Conservation (phyloP, 1,140 invertebrate genomes). For the Homalodisca vitripennis region DNA sequence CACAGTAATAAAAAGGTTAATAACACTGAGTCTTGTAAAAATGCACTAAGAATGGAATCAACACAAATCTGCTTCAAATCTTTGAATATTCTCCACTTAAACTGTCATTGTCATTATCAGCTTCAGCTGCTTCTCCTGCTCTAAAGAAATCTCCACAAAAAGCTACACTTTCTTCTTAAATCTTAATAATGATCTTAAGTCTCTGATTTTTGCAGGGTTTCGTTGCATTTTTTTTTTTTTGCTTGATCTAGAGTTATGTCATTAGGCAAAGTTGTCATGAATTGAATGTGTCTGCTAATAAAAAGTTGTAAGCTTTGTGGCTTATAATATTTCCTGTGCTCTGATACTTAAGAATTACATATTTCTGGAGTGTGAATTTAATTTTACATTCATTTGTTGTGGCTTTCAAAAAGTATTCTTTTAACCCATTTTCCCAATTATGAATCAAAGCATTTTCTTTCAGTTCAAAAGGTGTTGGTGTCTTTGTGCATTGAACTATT, state of each 20-base stretch:
- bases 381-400: neutral
- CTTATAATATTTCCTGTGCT: neutral
- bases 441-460: neutral
- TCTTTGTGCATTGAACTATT: constrained; percentile 4
- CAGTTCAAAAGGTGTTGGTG: constrained; percentile 3
- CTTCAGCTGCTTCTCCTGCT: constrained; percentile 4
- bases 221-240: constrained; percentile 10
- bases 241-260: too few relatives aligned
- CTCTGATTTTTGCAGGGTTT: constrained; percentile 7
- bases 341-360: constrained; percentile 4
- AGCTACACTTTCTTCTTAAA: constrained; percentile 21
- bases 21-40: neutral
- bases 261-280: constrained; percentile 7
- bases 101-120: constrained; percentile 8
- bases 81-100: neutral
- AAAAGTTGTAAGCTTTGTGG: neutral
- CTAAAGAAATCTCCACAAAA: constrained; percentile 13
- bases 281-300: constrained; percentile 5
- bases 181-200: neutral
- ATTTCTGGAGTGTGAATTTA: constrained; percentile 14
- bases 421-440: constrained; percentile 15
- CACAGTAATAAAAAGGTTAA: neutral
- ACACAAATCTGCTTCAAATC: neutral
- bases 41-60: neutral
- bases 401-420: constrained; percentile 6